Evolutionary conservation across 2,113 vertebrate genomes (phyloP).

Genomic region (Phrynosoma blainvillii): DNA sequence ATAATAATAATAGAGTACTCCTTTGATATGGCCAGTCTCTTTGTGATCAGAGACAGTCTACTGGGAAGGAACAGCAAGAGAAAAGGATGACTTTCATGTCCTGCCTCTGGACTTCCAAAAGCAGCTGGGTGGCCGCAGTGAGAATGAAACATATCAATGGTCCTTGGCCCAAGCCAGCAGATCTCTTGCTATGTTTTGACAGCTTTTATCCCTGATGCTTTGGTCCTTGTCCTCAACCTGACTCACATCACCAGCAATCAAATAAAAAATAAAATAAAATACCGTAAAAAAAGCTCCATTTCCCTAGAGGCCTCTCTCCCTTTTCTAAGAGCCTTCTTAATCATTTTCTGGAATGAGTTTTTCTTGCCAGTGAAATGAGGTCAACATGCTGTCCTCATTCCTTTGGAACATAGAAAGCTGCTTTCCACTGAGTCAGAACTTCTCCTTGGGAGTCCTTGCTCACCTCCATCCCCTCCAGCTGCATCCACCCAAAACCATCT

Average conservation of each 20-base stretch:
- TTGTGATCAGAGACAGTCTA: too few relatives aligned
- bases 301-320: neutral
- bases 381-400: conserved; percentile 2
- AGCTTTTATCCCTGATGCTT: too few relatives aligned
- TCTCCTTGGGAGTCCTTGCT: neutral
- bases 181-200: too few relatives aligned
- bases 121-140: too few relatives aligned
- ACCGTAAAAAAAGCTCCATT: neutral
- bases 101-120: too few relatives aligned
- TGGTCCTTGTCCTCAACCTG: neutral
- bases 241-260: neutral
- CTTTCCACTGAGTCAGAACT: neutral
- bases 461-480: neutral
- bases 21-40: too few relatives aligned
- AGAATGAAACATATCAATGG: too few relatives aligned
- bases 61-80: too few relatives aligned
- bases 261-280: too few relatives aligned
- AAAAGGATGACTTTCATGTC: too few relatives aligned
- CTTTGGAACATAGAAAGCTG: neutral
- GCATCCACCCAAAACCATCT: neutral
- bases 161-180: too few relatives aligned
- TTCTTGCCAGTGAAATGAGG: conserved; percentile 18
- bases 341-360: conserved; percentile 1
- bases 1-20: too few relatives aligned
- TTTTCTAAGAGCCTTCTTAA: neutral